These are phyloP conservation scores for Speoplatyrhinus poulsoni DNA, from an alignment of 2,113 vertebrate species.

Conservation along the genomic window DNA sequence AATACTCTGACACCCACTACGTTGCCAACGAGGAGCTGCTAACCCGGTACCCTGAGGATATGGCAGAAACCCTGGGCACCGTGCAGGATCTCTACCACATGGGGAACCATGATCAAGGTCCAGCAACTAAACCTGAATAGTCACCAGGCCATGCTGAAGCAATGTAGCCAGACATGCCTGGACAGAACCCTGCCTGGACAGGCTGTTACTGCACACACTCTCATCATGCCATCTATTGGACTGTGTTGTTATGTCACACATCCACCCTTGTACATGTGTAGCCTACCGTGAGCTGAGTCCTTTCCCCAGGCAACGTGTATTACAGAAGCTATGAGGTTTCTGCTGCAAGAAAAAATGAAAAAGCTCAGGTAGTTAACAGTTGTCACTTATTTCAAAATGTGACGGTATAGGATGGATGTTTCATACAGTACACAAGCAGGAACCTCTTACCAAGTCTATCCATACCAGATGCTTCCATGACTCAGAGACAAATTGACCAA, in stretches of 20 bases:
- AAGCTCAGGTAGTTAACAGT: neutral
- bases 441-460: conserved; percentile 19
- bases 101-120: conserved; percentile 32
- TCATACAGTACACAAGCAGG: conserved; percentile 5
- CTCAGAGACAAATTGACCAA: too few relatives aligned
- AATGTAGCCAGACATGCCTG: neutral
- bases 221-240: conserved; percentile 26
- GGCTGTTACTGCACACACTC: conserved; percentile 17
- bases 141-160: conserved; percentile 55
- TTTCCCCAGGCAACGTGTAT: neutral
- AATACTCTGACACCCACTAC: conserved; percentile 86
- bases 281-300: neutral
- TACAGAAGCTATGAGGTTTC: neutral
- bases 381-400: too few relatives aligned
- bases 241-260: neutral
- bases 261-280: neutral
- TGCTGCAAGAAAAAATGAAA: neutral
- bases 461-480: too few relatives aligned
- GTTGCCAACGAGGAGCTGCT: conserved; percentile 88
- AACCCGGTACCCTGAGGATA: conserved; percentile 87
- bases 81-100: conserved; percentile 84
- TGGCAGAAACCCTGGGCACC: conserved; percentile 75
- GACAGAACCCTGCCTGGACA: neutral
- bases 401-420: too few relatives aligned
- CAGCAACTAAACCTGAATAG: conserved; percentile 30